A percentile compares a stretch with the other conserved stretches of the same genome.
These are phyloP conservation scores for silkworm (Bombyx mori) DNA, from an alignment of 1,140 invertebrate genomes.

Conservation along the genomic window ASM3026992v2 NC_085129.1:10802001-10802500, in stretches of 20 bases:
- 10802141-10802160: slow-evolving; percentile 19
- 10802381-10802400: slow-evolving; percentile 64
- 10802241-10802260: slow-evolving; percentile 61
- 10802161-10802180: slow-evolving; percentile 60
- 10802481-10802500: slow-evolving; percentile 61
- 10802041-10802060: too few relatives aligned
- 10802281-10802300: slow-evolving; percentile 27
- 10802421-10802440: slow-evolving; percentile 48
- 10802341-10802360: slow-evolving; percentile 29
- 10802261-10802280: slow-evolving; percentile 32
- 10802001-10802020: too few relatives aligned
- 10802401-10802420: slow-evolving; percentile 63
- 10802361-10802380: slow-evolving; percentile 61
- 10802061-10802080: too few relatives aligned
- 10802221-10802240: slow-evolving; percentile 66
- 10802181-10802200: slow-evolving; percentile 57
- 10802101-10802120: slow-evolving; percentile 12
- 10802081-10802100: slow-evolving; percentile 2
- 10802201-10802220: slow-evolving; percentile 69
- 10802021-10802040: too few relatives aligned
- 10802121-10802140: slow-evolving; percentile 12
- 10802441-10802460: slow-evolving; percentile 47
- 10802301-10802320: slow-evolving; percentile 27
- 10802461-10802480: slow-evolving; percentile 36
- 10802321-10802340: slow-evolving; percentile 15